These are phyloP conservation scores for Emmelina monodactyla DNA, from an alignment of 2,888 invertebrate species.

Conservation along the genomic window DNA sequence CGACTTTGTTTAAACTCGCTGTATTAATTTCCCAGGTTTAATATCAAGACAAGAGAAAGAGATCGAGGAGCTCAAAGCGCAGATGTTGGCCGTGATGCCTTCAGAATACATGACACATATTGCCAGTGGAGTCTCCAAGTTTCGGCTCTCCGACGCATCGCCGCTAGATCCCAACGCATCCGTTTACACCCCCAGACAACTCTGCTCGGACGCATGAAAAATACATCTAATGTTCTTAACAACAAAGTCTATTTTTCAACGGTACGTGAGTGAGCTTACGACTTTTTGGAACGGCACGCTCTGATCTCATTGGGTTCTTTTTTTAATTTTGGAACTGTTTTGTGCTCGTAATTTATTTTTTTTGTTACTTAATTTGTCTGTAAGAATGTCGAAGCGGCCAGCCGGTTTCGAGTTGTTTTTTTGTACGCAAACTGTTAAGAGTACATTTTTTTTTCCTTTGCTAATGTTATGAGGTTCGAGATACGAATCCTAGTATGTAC, in stretches of 20 bases:
- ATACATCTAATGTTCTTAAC: neutral
- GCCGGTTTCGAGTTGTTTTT: no score
- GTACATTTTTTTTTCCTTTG: no score
- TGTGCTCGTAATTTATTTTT: neutral
- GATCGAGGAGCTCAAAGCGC: slow-evolving; percentile 91
- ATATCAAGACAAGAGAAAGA: slow-evolving; percentile 89
- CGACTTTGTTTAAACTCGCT: no score
- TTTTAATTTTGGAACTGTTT: neutral
- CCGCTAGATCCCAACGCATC: slow-evolving; percentile 89
- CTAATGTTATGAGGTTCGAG: no score
- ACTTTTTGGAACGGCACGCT: neutral
- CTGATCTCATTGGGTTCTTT: neutral
- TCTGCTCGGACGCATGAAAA: slow-evolving; percentile 44
- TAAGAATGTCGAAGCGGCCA: neutral
- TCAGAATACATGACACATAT: slow-evolving; percentile 54
- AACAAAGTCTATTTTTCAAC: neutral
- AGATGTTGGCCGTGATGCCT: slow-evolving; percentile 93
- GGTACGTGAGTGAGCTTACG: neutral
- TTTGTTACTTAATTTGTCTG: neutral
- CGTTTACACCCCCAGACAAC: slow-evolving; percentile 85
- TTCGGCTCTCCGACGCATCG: slow-evolving; percentile 35
- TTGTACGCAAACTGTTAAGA: no score
- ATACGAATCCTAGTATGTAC: no score
- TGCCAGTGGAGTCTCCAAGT: slow-evolving; percentile 27
- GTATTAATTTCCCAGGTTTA: no score